A percentile compares a stretch with the other conserved stretches of the same genome.
These are phyloP conservation scores for Conistra vaccinii DNA, from an alignment of 2,888 invertebrate genomes.

Conservation along the genomic window DNA sequence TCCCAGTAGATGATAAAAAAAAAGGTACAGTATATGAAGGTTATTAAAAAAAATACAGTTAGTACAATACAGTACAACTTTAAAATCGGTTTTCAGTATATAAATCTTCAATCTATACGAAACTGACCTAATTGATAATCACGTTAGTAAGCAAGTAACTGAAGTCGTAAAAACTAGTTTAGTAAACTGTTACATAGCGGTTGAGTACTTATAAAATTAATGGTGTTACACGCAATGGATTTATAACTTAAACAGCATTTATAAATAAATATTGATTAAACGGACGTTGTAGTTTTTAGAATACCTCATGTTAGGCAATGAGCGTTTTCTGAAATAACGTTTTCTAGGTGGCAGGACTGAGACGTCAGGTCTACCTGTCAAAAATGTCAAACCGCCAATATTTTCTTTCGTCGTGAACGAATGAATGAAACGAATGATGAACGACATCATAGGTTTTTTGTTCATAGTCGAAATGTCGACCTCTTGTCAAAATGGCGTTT, in stretches of 20 bases:
- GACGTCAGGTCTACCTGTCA: too few relatives aligned
- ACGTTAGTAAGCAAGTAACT: neutral
- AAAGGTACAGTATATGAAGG: neutral
- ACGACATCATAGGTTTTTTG: too few relatives aligned
- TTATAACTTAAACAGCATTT: slow-evolving; percentile 11
- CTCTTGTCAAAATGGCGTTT: too few relatives aligned
- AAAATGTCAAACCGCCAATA: too few relatives aligned
- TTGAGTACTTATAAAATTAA: slow-evolving; percentile 16
- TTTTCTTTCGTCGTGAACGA: too few relatives aligned
- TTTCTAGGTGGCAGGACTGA: too few relatives aligned
- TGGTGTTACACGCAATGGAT: slow-evolving; percentile 6
- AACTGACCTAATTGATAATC: neutral
- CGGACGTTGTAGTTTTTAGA: neutral
- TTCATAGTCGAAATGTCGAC: too few relatives aligned
- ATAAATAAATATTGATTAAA: slow-evolving; percentile 1
- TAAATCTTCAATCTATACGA: neutral
- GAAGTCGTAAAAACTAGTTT: slow-evolving; percentile 8
- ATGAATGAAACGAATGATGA: too few relatives aligned
- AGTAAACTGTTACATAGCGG: slow-evolving; percentile 35
- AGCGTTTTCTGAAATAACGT: too few relatives aligned
- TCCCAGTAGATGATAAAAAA: too few relatives aligned
- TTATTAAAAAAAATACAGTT: slow-evolving; percentile 5
- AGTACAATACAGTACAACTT: too few relatives aligned
- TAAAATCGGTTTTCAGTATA: neutral
- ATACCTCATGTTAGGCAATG: neutral